Evolutionary conservation across 2,888 invertebrate genomes (phyloP).

Genomic region (Drosophila stalkeri): DNA sequence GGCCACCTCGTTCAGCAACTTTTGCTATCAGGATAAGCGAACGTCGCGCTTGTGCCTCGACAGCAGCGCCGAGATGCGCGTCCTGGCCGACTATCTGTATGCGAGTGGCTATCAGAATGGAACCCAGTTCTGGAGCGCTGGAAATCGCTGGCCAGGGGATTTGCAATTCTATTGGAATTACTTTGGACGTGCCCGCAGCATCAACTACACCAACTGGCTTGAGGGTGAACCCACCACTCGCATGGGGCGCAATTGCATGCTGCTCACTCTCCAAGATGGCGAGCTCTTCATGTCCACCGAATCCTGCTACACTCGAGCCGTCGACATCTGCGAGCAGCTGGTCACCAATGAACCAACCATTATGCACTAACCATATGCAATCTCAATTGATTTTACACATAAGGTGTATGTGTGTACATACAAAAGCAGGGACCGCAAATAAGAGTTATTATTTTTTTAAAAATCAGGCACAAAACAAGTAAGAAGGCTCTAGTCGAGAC

Average conservation of each 20-base stretch:
- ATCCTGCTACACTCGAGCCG: conserved; percentile 53
- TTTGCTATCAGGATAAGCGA: conserved; percentile 68
- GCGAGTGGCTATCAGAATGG: conserved; percentile 57
- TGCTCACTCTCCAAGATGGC: conserved; percentile 56
- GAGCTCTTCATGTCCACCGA: conserved; percentile 65
- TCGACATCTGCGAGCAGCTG: conserved; percentile 69
- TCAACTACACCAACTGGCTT: conserved; percentile 71
- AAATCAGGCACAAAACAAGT: too few relatives aligned
- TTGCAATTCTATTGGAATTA: conserved; percentile 72
- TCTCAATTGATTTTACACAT: too few relatives aligned
- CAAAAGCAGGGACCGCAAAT: too few relatives aligned
- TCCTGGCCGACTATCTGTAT: conserved; percentile 62
- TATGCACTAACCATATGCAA: conserved; percentile 52
- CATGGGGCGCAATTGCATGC: conserved; percentile 64
- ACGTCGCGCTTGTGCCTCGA: conserved; percentile 73
- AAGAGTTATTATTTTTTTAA: too few relatives aligned
- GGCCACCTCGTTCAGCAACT: conserved; percentile 67
- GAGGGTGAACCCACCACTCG: conserved; percentile 55
- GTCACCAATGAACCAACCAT: conserved; percentile 52
- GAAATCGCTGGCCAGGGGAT: conserved; percentile 70
- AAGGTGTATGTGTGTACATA: not conserved
- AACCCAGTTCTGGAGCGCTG: conserved; percentile 73
- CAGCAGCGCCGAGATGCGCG: conserved; percentile 63
- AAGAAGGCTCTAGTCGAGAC: too few relatives aligned
- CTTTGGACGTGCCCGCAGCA: conserved; percentile 62